Percentiles rank a stretch among this genome's conserved stretches.
phyloP scores from a whole-genome alignment of 1,140 invertebrate species.

The Heliconius himera region DNA sequence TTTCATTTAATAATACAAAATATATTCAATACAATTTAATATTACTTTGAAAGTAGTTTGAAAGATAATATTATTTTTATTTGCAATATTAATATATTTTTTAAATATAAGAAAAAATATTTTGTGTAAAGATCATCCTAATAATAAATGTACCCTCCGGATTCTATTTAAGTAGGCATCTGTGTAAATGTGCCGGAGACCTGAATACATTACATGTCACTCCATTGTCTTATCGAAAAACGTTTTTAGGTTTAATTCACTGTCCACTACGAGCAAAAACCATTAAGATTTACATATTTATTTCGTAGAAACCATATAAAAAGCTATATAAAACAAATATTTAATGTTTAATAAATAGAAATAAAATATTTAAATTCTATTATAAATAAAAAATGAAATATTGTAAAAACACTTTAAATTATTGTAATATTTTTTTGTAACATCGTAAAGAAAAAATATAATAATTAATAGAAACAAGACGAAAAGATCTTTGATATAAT shows the following conservation, averaged over 20 bases:
- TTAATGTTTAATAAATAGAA: too few relatives aligned
- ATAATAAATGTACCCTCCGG: not conserved
- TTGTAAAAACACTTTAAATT: too few relatives aligned
- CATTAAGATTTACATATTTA: too few relatives aligned
- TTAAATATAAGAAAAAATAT: not conserved
- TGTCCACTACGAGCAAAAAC: not conserved
- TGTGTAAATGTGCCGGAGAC: not conserved
- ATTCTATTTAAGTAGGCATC: not conserved
- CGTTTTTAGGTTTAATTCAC: not conserved
- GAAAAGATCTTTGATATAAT: not conserved
- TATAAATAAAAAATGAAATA: too few relatives aligned
- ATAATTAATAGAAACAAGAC: not conserved
- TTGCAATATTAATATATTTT: not conserved
- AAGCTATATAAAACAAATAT: too few relatives aligned
- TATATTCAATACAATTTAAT: not conserved
- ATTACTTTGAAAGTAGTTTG: not conserved
- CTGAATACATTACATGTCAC: conserved; percentile 6
- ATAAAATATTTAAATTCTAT: too few relatives aligned
- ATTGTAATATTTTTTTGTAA: too few relatives aligned
- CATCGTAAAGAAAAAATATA: too few relatives aligned
- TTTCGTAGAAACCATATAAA: too few relatives aligned
- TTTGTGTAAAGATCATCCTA: not conserved
- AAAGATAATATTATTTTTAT: not conserved
- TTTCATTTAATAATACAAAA: too few relatives aligned
- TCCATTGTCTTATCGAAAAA: conserved; percentile 13